These are phyloP conservation scores for Epinotia nisella DNA, from an alignment of 2,888 invertebrate genomes.

Conservation along the genomic window DNA sequence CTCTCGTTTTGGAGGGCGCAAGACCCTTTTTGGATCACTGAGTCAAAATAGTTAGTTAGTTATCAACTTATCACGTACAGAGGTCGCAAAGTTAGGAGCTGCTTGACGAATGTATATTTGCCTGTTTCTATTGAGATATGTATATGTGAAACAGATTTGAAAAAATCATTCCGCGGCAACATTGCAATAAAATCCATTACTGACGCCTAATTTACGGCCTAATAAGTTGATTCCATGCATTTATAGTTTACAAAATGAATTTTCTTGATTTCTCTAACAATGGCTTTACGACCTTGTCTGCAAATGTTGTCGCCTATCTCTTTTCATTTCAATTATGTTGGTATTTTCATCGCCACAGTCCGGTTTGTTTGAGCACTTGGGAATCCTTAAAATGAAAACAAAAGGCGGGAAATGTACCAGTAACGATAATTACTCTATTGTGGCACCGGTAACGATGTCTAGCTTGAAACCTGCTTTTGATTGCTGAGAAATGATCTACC, in stretches of 20 bases:
- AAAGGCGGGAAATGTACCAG: conserved; percentile 10
- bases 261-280: not conserved
- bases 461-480: not conserved
- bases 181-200: too few species aligned
- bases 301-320: not conserved
- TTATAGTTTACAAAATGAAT: not conserved
- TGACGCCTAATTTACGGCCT: not conserved
- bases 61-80: too few species aligned
- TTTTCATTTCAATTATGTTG: not conserved
- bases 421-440: conserved; percentile 8
- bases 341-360: not conserved
- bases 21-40: too few species aligned
- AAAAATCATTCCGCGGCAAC: too few species aligned
- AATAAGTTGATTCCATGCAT: not conserved
- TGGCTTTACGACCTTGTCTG: not conserved
- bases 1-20: too few species aligned
- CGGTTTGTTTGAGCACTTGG: conserved; percentile 9
- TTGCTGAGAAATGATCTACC: conserved; percentile 12
- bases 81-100: too few species aligned
- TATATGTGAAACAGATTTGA: too few species aligned
- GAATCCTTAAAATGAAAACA: conserved; percentile 22
- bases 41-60: too few species aligned
- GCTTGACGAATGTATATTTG: too few species aligned
- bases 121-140: too few species aligned
- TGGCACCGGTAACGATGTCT: conserved; percentile 12